phyloP scores from a whole-genome alignment of 2,888 invertebrate genomes.

The Agrenia bidenticulata region DNA sequence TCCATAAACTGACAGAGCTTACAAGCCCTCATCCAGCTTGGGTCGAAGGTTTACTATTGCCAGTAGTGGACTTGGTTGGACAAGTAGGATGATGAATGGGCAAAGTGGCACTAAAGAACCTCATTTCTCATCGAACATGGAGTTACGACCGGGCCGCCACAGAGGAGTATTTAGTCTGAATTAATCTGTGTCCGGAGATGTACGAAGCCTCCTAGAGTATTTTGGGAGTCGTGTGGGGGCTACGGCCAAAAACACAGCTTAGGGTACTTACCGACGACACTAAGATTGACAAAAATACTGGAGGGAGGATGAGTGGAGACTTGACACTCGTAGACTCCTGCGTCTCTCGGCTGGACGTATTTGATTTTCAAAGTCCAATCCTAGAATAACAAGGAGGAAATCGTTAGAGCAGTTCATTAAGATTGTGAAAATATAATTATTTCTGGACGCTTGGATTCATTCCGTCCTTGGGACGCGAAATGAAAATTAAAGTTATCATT shows the following conservation, averaged over 20 bases:
- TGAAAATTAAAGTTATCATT: too few species aligned
- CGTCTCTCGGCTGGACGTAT: slow-evolving; percentile 57
- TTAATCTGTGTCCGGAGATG: too few species aligned
- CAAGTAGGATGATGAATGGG: slow-evolving; percentile 15
- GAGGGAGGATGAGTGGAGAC: slow-evolving; percentile 58
- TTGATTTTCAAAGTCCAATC: slow-evolving; percentile 59
- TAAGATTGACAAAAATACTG: slow-evolving; percentile 57
- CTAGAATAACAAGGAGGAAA: slow-evolving; percentile 50
- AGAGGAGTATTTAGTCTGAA: too few species aligned
- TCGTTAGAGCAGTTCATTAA: slow-evolving; percentile 1
- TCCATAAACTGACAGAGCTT: too few species aligned
- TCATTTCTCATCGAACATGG: slow-evolving; percentile 15
- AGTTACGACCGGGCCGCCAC: too few species aligned
- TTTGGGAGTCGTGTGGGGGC: too few species aligned
- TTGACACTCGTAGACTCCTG: slow-evolving; percentile 58
- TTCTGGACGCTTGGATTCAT: background rate
- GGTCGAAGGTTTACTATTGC: too few species aligned
- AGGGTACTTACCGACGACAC: slow-evolving; percentile 56
- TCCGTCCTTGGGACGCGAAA: too few species aligned
- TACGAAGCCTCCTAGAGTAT: too few species aligned
- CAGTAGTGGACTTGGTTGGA: slow-evolving; percentile 4
- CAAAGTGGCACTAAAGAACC: background rate
- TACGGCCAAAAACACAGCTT: too few species aligned
- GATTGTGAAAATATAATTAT: background rate
- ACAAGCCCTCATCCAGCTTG: too few species aligned